Evolutionary conservation across 1,140 invertebrate genomes (phyloP), one percentile per base, ranked within the genome.

Genomic region (Rhyacophila brunnea): DNA sequence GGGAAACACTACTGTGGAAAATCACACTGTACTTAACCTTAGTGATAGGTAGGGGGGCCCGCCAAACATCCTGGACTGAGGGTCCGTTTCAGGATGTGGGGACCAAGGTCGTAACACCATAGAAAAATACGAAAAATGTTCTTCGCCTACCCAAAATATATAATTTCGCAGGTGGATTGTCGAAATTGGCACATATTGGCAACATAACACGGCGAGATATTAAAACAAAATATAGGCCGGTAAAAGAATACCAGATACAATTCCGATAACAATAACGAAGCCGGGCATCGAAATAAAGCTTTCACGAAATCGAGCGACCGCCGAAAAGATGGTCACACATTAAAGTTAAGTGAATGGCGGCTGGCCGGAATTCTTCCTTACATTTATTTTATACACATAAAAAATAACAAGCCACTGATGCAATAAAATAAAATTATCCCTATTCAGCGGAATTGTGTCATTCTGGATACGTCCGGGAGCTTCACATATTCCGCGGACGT

Each of bases 261-360:
- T 59, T 52, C 52, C 57, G 57, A 59, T 59, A 59, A 52, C 49
- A 59, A 59, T 59, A 59, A 59, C 57, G 48, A 59, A 59, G 57
- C 49, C 38, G 51, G 44, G 23, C 45, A 52, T 52, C 48, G 49
- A 28, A 44, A 52, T 59, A 58, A 58, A 35, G 57, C 48, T 59
- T 53, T 59, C 57, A 45, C 51, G 42, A 45, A 53, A 20, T 52
- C 47, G 48, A 52, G 57, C 57, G 20, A 52, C 57, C 48, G 38
- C 48, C 42, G 32, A 53, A 59, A 59, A 49, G 49, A 59, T 44
- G 48, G 28, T 20, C 15, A 54, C 17, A 44, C 57, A 43, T 59
- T 50, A 52, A 48, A 53, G 43, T 10, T 11, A 20, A 10, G 18
- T 19, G 43, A 20, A 45, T 5, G 15, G 15, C 3, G 11, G 15